These are phyloP conservation scores for Cremastobaeus sp. DNA, from an alignment of 2,888 invertebrate genomes.

Conservation along the genomic window DNA sequence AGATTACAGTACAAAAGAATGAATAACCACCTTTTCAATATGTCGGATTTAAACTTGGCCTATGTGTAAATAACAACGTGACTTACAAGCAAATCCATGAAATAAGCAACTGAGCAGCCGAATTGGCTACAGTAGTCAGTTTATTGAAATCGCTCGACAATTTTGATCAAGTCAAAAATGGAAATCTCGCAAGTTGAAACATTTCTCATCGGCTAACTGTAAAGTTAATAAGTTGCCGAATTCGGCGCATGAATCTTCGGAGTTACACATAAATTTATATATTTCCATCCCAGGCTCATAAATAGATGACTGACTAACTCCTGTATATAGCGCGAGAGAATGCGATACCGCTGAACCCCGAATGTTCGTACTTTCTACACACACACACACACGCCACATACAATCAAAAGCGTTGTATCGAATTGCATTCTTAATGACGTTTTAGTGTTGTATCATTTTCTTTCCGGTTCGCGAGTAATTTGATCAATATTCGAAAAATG, in stretches of 20 bases:
- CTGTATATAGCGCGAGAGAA: conserved; percentile 2
- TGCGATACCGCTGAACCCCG: conserved; percentile 7
- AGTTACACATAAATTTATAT: conserved; percentile 49
- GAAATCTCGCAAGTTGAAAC: conserved; percentile 46
- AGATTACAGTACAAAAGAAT: conserved; percentile 14
- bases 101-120: not conserved
- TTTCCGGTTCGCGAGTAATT: not conserved
- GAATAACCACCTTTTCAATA: not conserved
- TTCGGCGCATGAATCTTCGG: conserved; percentile 47
- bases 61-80: conserved; percentile 9
- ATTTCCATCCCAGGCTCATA: no score
- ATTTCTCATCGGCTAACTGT: conserved; percentile 46
- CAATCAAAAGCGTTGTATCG: conserved; percentile 12
- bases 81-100: conserved; percentile 1
- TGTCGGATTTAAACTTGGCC: conserved; percentile 5
- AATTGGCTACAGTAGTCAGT: not conserved
- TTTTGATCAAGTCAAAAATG: conserved; percentile 34
- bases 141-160: conserved; percentile 37
- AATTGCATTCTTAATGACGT: conserved; percentile 20
- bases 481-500: not conserved
- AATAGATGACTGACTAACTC: conserved; percentile 38
- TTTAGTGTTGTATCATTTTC: conserved; percentile 6
- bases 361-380: conserved; percentile 7
- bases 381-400: conserved; percentile 8
- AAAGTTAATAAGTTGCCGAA: conserved; percentile 45